phyloP scores from a whole-genome alignment of 2,888 invertebrate genomes.

The Hylaea fasciaria region DNA sequence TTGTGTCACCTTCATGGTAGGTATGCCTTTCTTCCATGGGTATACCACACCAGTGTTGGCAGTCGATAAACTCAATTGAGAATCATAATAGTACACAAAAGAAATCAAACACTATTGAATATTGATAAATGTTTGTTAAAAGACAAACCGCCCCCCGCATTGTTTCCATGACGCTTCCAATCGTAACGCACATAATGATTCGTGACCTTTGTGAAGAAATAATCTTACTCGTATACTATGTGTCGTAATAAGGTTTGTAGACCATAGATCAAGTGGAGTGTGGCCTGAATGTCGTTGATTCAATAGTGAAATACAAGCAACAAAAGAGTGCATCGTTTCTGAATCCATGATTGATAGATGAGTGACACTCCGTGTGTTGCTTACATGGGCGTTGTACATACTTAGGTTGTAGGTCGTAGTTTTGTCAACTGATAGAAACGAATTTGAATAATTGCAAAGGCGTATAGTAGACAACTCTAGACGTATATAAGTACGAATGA shows the following conservation, averaged over 20 bases:
- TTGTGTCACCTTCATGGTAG: not conserved
- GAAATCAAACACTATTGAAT: constrained; percentile 42
- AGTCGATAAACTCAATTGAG: constrained; percentile 35
- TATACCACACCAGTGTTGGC: constrained; percentile 30
- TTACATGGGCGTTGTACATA: constrained; percentile 8
- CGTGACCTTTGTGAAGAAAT: constrained; percentile 42
- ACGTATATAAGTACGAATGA: too few species aligned
- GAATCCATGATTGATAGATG: constrained; percentile 33
- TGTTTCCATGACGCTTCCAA: constrained; percentile 38
- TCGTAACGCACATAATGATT: constrained; percentile 37
- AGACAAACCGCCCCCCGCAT: constrained; percentile 31
- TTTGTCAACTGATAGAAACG: constrained; percentile 14
- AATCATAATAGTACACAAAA: constrained; percentile 38
- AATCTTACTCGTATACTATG: constrained; percentile 28
- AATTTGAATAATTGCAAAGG: constrained; percentile 8
- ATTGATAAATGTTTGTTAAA: constrained; percentile 48
- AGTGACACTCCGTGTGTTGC: constrained; percentile 24
- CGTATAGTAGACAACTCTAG: not conserved
- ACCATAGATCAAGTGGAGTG: constrained; percentile 39
- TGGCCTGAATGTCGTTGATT: constrained; percentile 32
- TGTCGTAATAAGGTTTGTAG: constrained; percentile 37
- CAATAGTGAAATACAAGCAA: constrained; percentile 31
- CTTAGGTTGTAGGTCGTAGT: constrained; percentile 15
- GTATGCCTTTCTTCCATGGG: too few species aligned
- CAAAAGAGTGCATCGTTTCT: constrained; percentile 31